Conservation (phyloP, 2,797 vertebrate genomes). For the Sus cebifrons region DNA sequence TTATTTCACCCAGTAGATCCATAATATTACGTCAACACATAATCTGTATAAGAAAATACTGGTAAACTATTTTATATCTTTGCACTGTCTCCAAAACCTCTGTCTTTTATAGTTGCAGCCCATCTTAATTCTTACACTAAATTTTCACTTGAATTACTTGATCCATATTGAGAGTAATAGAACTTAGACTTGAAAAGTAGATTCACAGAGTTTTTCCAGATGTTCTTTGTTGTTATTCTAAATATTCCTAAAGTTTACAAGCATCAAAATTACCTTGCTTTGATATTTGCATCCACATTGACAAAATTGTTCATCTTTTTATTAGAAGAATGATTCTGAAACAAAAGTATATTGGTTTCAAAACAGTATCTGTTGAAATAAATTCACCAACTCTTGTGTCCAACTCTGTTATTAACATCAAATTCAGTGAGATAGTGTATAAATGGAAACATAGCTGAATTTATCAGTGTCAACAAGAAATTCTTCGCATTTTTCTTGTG, state of each 20-base stretch:
- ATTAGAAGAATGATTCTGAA: conserved; percentile 2
- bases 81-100: background rate
- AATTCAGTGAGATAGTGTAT: background rate
- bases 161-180: background rate
- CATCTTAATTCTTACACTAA: background rate
- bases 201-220: background rate
- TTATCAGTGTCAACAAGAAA: background rate
- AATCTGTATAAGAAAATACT: background rate
- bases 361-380: background rate
- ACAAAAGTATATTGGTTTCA: background rate
- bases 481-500: background rate
- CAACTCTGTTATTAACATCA: background rate
- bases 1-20: background rate
- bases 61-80: background rate
- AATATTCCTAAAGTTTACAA: background rate
- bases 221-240: background rate
- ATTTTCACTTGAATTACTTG: conserved; percentile 27
- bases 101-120: background rate
- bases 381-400: background rate
- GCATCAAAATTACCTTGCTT: conserved; percentile 1
- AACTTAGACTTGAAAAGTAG: conserved; percentile 23
- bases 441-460: conserved; percentile 17
- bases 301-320: conserved; percentile 16
- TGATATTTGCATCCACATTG: background rate
- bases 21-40: background rate